Conservation (phyloP, 2,888 invertebrate species). For the Lamellibrachia columna region DNA sequence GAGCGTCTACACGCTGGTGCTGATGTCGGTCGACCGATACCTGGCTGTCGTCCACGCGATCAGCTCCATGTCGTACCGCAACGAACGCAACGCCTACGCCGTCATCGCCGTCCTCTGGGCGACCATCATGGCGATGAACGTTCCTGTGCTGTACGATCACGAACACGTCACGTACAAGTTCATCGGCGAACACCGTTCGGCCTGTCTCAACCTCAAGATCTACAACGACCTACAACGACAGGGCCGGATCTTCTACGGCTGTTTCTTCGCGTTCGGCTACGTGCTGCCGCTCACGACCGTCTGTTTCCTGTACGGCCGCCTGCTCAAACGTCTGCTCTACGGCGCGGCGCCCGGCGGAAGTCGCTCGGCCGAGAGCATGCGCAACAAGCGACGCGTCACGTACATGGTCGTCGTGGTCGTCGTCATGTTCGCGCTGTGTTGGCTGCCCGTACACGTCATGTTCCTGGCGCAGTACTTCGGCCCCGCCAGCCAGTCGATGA, state of each 20-base stretch:
- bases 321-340: conserved; percentile 88
- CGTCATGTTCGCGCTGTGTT: conserved; percentile 90
- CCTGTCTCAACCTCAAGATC: conserved; percentile 50
- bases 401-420: conserved; percentile 91
- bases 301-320: conserved; percentile 86
- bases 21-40: conserved; percentile 89
- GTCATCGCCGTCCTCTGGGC: conserved; percentile 85
- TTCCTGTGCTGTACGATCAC: conserved; percentile 58
- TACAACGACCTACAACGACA: conserved; percentile 24
- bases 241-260: conserved; percentile 46
- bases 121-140: conserved; percentile 71
- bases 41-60: conserved; percentile 94
- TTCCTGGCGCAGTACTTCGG: conserved; percentile 77
- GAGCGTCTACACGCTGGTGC: conserved; percentile 90
- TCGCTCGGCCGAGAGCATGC: conserved; percentile 79
- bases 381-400: conserved; percentile 88
- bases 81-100: conserved; percentile 81
- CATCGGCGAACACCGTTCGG: conserved; percentile 49
- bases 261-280: conserved; percentile 85
- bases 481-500: conserved; percentile 71
- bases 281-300: conserved; percentile 87
- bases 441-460: conserved; percentile 89
- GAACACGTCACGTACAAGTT: conserved; percentile 63
- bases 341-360: conserved; percentile 75
- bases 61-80: conserved; percentile 69